These are phyloP conservation scores for Chlorodrepanis virens DNA, from an alignment of 2,113 vertebrate genomes.

Conservation along the genomic window DNA sequence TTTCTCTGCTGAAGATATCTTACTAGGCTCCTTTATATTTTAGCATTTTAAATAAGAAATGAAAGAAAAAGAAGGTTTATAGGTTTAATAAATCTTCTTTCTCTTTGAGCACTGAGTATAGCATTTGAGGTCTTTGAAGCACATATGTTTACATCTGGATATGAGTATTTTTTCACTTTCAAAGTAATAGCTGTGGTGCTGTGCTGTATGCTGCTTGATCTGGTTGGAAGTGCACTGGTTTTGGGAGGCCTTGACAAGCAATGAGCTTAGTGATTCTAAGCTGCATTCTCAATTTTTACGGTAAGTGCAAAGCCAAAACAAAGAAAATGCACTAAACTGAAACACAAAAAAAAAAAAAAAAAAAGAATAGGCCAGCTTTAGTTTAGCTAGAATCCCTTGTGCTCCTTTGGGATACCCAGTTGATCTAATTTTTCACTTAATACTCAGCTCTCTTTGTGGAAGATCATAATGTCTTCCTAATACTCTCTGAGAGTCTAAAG, in stretches of 20 bases:
- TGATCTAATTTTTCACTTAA: conserved; percentile 9
- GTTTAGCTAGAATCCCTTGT: neutral
- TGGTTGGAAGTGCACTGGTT: neutral
- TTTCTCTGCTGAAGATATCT: neutral
- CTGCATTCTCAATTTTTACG: neutral
- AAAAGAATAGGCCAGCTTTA: neutral
- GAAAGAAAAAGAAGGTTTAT: neutral
- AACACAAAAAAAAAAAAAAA: neutral
- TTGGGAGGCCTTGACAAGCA: neutral
- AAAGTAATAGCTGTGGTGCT: neutral
- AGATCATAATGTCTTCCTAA: neutral
- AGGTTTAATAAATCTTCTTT: neutral
- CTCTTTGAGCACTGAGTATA: neutral
- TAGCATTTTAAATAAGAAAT: neutral
- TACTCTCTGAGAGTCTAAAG: neutral
- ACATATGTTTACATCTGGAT: neutral
- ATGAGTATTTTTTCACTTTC: neutral
- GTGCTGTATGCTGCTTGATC: neutral
- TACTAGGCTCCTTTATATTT: neutral
- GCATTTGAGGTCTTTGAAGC: neutral
- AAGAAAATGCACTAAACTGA: neutral
- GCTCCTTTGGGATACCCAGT: neutral
- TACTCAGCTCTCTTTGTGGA: neutral
- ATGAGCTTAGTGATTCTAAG: neutral
- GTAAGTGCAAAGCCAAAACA: neutral